A percentile compares a stretch with the other conserved stretches of the same genome.
Evolutionary conservation across 2,113 vertebrate genomes (phyloP).

Genomic region (Zapus hudsonius): DNA sequence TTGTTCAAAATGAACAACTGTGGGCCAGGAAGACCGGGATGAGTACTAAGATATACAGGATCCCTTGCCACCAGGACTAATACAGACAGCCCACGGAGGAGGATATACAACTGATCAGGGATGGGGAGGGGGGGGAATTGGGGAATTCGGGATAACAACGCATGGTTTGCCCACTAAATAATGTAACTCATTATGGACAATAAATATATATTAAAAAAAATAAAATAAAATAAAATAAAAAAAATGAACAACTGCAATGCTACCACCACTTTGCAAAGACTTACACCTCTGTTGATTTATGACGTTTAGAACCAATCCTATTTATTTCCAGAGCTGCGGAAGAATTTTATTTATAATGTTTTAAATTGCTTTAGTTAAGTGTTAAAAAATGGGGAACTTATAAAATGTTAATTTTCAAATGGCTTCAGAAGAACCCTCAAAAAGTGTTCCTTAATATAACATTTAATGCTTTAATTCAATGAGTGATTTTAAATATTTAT

Average conservation of each 20-base stretch:
- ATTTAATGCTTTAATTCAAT: constrained; percentile 31
- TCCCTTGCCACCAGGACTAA: no score
- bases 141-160: no score
- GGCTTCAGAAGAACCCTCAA: constrained; percentile 40
- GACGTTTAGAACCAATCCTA: constrained; percentile 29
- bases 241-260: constrained; percentile 55
- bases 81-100: no score
- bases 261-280: constrained; percentile 61
- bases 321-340: constrained; percentile 39
- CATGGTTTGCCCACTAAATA: no score
- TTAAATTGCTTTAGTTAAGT: constrained; percentile 28
- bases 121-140: no score
- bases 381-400: constrained; percentile 51
- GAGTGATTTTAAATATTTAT: constrained; percentile 17
- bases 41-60: no score
- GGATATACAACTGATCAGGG: no score
- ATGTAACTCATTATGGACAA: no score
- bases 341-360: constrained; percentile 31
- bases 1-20: constrained; percentile 68
- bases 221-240: no score
- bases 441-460: constrained; percentile 41
- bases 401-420: constrained; percentile 63
- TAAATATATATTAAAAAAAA: no score
- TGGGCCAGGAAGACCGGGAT: no score
- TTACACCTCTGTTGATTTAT: constrained; percentile 49